A percentile compares a stretch with the other conserved stretches of the same genome.
phyloP scores from a whole-genome alignment of 2,888 invertebrate species.

The Campoplex nolae region DNA sequence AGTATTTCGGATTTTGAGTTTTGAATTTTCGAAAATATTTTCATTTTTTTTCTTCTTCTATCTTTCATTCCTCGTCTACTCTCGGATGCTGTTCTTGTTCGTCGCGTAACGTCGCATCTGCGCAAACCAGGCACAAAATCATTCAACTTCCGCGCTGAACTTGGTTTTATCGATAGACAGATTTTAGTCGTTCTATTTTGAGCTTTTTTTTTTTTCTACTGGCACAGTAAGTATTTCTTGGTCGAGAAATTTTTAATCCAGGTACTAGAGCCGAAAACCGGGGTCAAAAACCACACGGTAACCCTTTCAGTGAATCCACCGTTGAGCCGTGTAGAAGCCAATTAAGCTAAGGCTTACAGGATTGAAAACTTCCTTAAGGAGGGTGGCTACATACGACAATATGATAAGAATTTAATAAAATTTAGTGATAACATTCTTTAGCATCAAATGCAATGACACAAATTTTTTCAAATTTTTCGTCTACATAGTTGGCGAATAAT shows the following conservation, averaged over 20 bases:
- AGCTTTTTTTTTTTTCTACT: background rate
- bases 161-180: constrained; percentile 58
- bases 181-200: background rate
- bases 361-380: background rate
- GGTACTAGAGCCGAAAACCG: background rate
- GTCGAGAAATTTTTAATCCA: background rate
- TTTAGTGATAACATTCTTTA: too few relatives aligned
- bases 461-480: too few relatives aligned
- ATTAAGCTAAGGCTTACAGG: background rate
- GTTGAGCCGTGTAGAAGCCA: background rate
- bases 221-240: background rate
- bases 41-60: background rate
- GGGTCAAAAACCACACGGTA: background rate
- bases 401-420: too few relatives aligned
- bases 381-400: too few relatives aligned
- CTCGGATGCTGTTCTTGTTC: constrained; percentile 18
- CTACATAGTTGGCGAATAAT: too few relatives aligned
- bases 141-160: constrained; percentile 20
- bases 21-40: background rate
- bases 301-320: background rate
- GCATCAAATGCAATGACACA: too few relatives aligned
- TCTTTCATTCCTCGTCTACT: background rate
- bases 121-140: constrained; percentile 44
- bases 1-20: background rate
- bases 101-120: constrained; percentile 26